Evolutionary conservation across 2,113 vertebrate species (phyloP).

Genomic region (Cervus canadensis): DNA sequence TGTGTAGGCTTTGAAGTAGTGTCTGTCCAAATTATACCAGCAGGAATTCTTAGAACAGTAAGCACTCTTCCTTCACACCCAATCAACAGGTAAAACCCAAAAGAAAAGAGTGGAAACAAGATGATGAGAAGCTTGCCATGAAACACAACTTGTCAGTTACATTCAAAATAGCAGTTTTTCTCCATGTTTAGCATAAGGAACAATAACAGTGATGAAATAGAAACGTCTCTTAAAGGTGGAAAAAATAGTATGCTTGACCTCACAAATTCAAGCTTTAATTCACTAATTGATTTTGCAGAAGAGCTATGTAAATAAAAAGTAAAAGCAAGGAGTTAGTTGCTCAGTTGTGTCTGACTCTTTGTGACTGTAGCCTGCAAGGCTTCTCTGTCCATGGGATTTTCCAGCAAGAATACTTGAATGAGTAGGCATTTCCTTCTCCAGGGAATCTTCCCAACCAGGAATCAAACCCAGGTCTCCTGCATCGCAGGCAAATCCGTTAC

Average conservation of each 20-base stretch:
- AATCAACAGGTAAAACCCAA: neutral
- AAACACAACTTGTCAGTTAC: neutral
- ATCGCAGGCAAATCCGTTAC: neutral
- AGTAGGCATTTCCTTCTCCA: neutral
- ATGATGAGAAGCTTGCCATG: neutral
- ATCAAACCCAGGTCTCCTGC: neutral
- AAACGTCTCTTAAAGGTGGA: neutral
- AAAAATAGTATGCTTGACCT: neutral
- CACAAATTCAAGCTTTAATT: neutral
- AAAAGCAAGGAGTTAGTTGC: neutral
- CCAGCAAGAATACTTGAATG: neutral
- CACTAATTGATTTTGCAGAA: neutral
- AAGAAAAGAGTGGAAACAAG: neutral
- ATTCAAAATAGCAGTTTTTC: neutral
- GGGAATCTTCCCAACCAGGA: neutral
- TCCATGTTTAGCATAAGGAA: neutral
- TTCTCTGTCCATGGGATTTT: neutral
- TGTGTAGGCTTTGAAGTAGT: slow-evolving; percentile 29
- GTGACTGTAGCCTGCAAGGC: neutral
- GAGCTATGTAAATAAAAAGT: neutral
- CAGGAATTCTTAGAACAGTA: neutral
- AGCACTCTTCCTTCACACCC: neutral
- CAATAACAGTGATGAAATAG: neutral
- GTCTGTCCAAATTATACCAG: neutral
- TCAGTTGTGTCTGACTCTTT: neutral